Evolutionary conservation across 2,888 invertebrate species (phyloP), one percentile per base, ranked within the genome.

Genomic region (Acanthopleura granulata): DNA sequence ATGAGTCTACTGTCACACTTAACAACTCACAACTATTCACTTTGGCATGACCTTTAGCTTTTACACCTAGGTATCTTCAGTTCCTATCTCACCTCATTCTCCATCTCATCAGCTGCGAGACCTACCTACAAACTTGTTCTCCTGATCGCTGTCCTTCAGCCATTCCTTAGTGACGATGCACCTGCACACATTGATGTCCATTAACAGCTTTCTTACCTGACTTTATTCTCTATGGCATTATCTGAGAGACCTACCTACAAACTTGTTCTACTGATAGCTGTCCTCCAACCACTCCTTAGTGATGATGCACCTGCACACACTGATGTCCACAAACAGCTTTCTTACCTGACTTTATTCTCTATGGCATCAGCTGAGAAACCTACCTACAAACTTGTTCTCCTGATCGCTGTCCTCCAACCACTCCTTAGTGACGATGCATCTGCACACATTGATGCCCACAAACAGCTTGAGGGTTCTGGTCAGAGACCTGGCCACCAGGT

Each of bases 341-440:
- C 40, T 40, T 9, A 40, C 40, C 40, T 40, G 9, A 93, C 0
- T 97, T 97, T 73, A 97, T 93, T 74, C 93, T 93, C 18, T 95
- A 92, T 75, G 94, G 93, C 49, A 94, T 93, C 18, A 72, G 6
- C 18, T 40, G 40, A 12, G 4, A 40, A 40, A 81, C 90, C 87
- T 85, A 93, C 93, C 92, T 1, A 97, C 92, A 91, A 98, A 97
- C 77, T 94, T 94, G 81, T 95, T 94, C 49, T 94, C 93, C n/a
- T 93, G 91, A 77, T 94, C 94, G 85, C 96, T 96, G 81, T 97
- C 96, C 57, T 93, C 92, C 49, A 99, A 91, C 98, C 98, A 99
- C 69, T 94, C 93, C 6, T 95, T 93, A 49, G 94, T 93, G 1
- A 98, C 93, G 25, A 99, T 93, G 88, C 94, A 94, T 83, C 94